Evolutionary conservation across 2,797 vertebrate species (phyloP), one percentile per base, ranked within the genome.

Genomic region (Urophycis tenuis): DNA sequence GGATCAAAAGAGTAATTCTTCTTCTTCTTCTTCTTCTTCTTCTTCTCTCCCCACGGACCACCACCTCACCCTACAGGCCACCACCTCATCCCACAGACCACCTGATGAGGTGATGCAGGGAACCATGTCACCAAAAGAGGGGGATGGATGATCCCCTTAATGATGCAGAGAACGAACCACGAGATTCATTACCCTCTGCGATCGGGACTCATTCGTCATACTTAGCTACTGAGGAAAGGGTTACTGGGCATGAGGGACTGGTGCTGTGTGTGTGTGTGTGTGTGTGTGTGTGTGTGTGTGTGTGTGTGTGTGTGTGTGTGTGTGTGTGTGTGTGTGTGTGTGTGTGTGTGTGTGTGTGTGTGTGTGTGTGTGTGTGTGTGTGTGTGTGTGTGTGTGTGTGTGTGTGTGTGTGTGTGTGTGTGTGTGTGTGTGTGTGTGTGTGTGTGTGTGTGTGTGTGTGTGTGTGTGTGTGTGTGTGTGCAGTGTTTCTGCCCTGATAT

Each of bases 91-190:
- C 19, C 29, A 39, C 73, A 1, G 14, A 12, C 45, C 45, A 22
- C 5, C 53, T 25, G 53, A 25, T 1, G 72, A 85, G 84, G 80
- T 76, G 78, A 76, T 69, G 76, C 82, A 76, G 75, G 80, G 73
- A 75, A 75, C 79, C 85, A 80, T 84, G 80, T 82, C 80, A 79
- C 74, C 69, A 81, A 77, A 74, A 53, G 29, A 12, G 67, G 76
- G 69, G 73, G 81, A 89, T 90, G 88, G 5, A 91, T 91, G 84
- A 75, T 75, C 79, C 72, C 86, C 84, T 86, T 88, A 90, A 90
- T 85, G 87, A 88, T 84, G 89, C 88, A 91, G 86, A 90, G 88
- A 91, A 91, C 88, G 77, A 90, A 88, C 83, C 83, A 76, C 71
- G 86, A 86, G 77, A 85, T 88, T 90, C 80, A 85, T 89, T 84